Evolutionary conservation across 2,797 vertebrate genomes (phyloP).

Genomic region (Oreochromis mossambicus): DNA sequence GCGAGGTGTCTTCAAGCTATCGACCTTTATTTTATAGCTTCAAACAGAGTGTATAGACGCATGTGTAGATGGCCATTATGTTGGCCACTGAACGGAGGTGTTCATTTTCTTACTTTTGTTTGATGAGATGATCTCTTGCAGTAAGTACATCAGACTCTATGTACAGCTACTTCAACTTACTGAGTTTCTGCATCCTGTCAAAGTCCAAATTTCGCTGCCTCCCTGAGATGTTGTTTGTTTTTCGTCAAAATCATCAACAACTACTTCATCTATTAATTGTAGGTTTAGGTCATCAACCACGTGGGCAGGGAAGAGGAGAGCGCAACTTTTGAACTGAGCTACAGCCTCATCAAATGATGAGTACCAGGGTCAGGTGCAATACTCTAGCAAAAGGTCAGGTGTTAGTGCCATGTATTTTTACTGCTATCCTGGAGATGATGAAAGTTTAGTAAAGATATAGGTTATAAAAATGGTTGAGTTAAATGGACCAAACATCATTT

Average conservation of each 20-base stretch:
- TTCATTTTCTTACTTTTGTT: neutral
- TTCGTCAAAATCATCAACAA: neutral
- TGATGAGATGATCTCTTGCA: neutral
- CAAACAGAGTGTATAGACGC: neutral
- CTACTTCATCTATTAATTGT: neutral
- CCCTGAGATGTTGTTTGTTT: neutral
- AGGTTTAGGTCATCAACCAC: neutral
- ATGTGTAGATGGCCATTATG: neutral
- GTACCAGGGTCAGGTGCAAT: neutral
- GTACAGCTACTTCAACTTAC: neutral
- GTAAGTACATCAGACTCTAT: neutral
- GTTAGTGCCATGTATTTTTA: neutral
- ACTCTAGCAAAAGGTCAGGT: neutral
- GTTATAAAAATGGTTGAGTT: conserved; percentile 7
- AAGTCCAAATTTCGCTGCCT: neutral
- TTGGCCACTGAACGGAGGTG: neutral
- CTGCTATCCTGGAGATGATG: neutral
- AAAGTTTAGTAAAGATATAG: neutral
- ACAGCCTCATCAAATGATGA: neutral
- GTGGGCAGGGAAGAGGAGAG: neutral
- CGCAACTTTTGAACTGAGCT: neutral
- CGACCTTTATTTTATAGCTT: neutral
- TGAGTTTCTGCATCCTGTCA: neutral
- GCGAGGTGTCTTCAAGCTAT: conserved; percentile 24
- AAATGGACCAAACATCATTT: conserved; percentile 31